Conservation (phyloP, 2,797 vertebrate species). For the Sus cebifrons region DNA sequence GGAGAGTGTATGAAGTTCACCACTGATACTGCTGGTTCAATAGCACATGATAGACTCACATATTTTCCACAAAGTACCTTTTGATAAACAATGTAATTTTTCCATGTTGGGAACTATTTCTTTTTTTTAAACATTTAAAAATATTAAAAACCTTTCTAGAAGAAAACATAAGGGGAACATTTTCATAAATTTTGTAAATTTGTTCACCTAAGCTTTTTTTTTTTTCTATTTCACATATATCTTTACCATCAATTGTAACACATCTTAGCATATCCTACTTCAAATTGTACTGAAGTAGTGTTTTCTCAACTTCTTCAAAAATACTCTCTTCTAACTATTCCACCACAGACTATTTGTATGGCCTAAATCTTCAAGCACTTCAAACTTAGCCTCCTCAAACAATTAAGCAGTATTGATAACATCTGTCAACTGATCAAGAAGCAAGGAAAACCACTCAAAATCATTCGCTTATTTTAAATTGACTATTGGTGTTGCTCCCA, state of each 20-base stretch:
- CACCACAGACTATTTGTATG: not conserved
- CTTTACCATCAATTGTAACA: conserved; percentile 24
- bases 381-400: conserved; percentile 15
- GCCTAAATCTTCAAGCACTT: not conserved
- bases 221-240: not conserved
- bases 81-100: not conserved
- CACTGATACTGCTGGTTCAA: not conserved
- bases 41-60: not conserved
- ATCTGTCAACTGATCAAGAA: conserved; percentile 43
- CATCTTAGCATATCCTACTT: not conserved
- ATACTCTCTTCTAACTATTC: not conserved
- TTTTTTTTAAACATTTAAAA: conserved; percentile 1
- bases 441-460: conserved; percentile 53
- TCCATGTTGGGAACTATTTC: not conserved
- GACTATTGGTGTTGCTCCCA: not conserved
- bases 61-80: conserved; percentile 16
- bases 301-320: conserved; percentile 43
- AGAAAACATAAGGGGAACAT: not conserved
- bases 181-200: not conserved
- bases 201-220: not conserved
- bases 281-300: not conserved
- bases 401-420: conserved; percentile 8
- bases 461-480: conserved; percentile 47
- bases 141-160: not conserved
- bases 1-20: not conserved